Percentiles rank a stretch among this genome's conserved stretches.
phyloP scores from a whole-genome alignment of 1,140 invertebrate species.

The Drosophila dunni region DNA sequence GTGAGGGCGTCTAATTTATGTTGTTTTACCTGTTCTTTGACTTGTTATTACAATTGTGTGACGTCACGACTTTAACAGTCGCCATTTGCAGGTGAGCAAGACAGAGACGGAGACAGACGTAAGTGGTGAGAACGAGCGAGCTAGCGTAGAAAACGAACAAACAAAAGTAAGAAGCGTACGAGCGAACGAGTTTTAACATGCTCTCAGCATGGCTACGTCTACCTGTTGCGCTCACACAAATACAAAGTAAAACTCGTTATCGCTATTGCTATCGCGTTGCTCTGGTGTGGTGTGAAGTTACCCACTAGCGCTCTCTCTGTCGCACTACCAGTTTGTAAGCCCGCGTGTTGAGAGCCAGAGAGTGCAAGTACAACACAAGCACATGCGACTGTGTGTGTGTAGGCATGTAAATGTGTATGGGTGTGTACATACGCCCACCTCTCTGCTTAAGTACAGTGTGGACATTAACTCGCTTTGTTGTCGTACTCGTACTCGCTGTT shows the following conservation, averaged over 20 bases:
- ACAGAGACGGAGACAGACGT: slow-evolving; percentile 13
- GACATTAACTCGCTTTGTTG: slow-evolving; percentile 70
- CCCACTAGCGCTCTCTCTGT: slow-evolving; percentile 36
- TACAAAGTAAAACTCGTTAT: slow-evolving; percentile 63
- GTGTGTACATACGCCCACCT: slow-evolving; percentile 63
- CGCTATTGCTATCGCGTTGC: slow-evolving; percentile 49
- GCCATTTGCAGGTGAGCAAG: slow-evolving; percentile 56
- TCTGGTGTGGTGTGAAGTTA: slow-evolving; percentile 31
- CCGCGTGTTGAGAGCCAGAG: background rate
- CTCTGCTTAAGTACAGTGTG: slow-evolving; percentile 59
- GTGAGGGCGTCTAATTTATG: slow-evolving; percentile 18
- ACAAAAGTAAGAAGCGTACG: background rate
- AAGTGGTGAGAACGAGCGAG: background rate
- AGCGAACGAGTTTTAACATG: slow-evolving; percentile 49
- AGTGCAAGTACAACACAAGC: too few relatives aligned
- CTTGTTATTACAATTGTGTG: slow-evolving; percentile 19
- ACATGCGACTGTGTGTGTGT: background rate
- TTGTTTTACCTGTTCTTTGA: slow-evolving; percentile 66
- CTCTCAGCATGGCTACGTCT: slow-evolving; percentile 43
- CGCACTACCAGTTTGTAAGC: slow-evolving; percentile 27
- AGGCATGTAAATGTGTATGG: background rate
- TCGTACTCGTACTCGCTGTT: slow-evolving; percentile 23
- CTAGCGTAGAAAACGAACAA: background rate
- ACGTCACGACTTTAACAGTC: slow-evolving; percentile 40
- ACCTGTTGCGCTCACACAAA: slow-evolving; percentile 66